phyloP scores from a whole-genome alignment of 2,888 invertebrate genomes.

The Trilocha varians region DNA sequence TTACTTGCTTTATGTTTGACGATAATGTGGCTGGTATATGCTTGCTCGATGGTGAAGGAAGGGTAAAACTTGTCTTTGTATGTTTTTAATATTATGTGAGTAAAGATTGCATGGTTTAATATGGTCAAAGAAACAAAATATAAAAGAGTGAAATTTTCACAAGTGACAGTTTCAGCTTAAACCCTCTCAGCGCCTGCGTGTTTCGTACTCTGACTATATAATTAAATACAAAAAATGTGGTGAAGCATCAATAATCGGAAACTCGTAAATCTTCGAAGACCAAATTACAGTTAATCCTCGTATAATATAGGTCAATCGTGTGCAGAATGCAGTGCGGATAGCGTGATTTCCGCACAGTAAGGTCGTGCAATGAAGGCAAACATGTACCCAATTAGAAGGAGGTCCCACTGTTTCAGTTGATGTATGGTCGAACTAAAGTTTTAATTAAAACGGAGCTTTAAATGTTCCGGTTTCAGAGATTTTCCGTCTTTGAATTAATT shows the following conservation, averaged over 20 bases:
- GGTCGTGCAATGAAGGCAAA: conserved; percentile 30
- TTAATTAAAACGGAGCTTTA: not conserved
- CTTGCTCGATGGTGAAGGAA: too few species aligned
- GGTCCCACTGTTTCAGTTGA: not conserved
- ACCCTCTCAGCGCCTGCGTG: too few species aligned
- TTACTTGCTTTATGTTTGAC: not conserved
- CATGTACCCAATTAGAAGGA: conserved; percentile 17
- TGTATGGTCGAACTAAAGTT: not conserved
- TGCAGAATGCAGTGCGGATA: conserved; percentile 8
- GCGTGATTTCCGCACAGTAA: conserved; percentile 24
- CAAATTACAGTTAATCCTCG: not conserved
- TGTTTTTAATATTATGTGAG: too few species aligned
- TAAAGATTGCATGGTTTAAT: too few species aligned
- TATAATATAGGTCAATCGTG: conserved; percentile 1
- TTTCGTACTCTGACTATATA: not conserved
- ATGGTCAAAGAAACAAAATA: too few species aligned
- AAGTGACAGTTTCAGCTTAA: too few species aligned
- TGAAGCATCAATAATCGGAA: not conserved
- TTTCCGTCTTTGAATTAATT: not conserved
- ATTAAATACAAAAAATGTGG: too few species aligned
- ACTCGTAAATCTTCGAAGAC: not conserved
- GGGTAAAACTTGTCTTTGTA: too few species aligned
- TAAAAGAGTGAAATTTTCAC: too few species aligned
- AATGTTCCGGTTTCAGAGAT: not conserved
- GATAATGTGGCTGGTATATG: too few species aligned